These are phyloP conservation scores for Philereme transversata DNA, from an alignment of 2,888 invertebrate species.

Conservation along the genomic window DNA sequence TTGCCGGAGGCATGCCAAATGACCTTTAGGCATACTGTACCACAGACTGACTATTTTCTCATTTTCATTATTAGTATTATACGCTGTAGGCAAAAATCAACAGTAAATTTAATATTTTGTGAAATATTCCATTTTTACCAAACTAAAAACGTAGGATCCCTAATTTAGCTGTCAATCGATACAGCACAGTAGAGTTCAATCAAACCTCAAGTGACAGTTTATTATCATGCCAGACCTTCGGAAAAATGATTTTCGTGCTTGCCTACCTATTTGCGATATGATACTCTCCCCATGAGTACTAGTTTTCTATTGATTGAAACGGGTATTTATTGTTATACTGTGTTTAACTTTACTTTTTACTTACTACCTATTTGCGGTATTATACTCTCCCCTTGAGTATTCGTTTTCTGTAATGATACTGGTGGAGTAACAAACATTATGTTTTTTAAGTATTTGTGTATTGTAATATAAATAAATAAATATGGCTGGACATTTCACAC, in stretches of 20 bases:
- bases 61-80: not conserved
- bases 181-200: slow-evolving; percentile 20
- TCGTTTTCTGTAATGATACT: not conserved
- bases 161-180: slow-evolving; percentile 30
- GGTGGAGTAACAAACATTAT: too few species aligned
- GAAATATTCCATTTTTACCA: slow-evolving; percentile 17
- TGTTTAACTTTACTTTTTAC: too few species aligned
- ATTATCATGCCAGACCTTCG: slow-evolving; percentile 15
- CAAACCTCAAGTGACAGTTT: slow-evolving; percentile 29
- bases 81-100: slow-evolving; percentile 1
- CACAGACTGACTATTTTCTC: slow-evolving; percentile 14
- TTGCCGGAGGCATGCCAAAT: slow-evolving; percentile 42
- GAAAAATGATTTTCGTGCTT: slow-evolving; percentile 3
- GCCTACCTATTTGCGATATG: not conserved
- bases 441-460: too few species aligned
- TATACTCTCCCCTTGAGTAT: not conserved
- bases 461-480: too few species aligned
- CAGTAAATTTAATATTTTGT: slow-evolving; percentile 5
- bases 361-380: not conserved
- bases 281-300: not conserved
- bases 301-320: too few species aligned
- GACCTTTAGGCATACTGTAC: slow-evolving; percentile 29
- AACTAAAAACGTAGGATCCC: slow-evolving; percentile 17
- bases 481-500: too few species aligned
- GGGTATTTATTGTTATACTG: too few species aligned